A percentile compares a stretch with the other conserved stretches of the same genome.
These are phyloP conservation scores for Portunus trituberculatus DNA, from an alignment of 1,140 invertebrate species.

Conservation along the genomic window DNA sequence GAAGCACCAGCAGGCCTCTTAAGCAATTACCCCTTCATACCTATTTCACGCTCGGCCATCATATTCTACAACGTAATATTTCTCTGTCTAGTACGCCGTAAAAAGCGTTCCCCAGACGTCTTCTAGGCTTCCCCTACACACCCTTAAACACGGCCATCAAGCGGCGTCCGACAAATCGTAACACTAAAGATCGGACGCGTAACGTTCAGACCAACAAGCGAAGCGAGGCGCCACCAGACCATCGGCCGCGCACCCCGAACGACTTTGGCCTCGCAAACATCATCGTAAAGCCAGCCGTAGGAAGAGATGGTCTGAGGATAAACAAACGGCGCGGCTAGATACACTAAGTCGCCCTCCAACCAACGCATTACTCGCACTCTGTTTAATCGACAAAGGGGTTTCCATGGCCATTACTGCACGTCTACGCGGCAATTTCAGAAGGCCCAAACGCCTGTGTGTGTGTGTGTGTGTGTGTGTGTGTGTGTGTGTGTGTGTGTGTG, in stretches of 20 bases:
- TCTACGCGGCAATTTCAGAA: background rate
- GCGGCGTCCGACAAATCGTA: background rate
- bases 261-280: background rate
- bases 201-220: background rate
- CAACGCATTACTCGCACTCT: background rate
- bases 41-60: background rate
- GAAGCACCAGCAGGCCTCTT: background rate
- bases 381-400: slow-evolving; percentile 16
- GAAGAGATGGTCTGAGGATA: background rate
- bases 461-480: slow-evolving; percentile 17
- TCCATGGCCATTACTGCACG: background rate
- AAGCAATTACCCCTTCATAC: background rate
- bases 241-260: background rate
- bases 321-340: background rate
- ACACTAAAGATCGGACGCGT: slow-evolving; percentile 20
- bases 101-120: slow-evolving; percentile 9
- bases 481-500: background rate
- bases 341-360: slow-evolving; percentile 1
- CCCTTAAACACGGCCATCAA: background rate
- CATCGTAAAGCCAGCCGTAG: background rate
- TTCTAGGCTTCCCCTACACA: background rate
- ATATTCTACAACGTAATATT: slow-evolving; percentile 2
- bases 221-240: background rate
- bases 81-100: background rate
- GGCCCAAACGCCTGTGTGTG: background rate